Conservation (phyloP, 2,797 vertebrate genomes). For the Neostethus bicornis region DNA sequence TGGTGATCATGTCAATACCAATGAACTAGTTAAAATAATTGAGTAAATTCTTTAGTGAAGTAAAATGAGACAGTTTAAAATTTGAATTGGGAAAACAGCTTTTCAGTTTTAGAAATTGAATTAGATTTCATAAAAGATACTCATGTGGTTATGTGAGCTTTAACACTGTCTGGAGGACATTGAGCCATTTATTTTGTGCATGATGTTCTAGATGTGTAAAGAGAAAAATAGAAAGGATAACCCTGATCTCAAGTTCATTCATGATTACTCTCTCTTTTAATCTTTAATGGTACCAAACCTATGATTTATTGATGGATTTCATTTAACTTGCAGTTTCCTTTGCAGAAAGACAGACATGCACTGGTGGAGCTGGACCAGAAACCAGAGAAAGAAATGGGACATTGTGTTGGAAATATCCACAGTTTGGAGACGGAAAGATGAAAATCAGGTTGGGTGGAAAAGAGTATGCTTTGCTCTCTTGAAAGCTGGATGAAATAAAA, state of each 20-base stretch:
- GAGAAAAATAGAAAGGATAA: not conserved
- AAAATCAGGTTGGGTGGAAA: not conserved
- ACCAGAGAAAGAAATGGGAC: constrained; percentile 8
- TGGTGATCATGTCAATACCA: too few species aligned
- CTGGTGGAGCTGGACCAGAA: constrained; percentile 1
- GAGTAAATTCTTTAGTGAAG: too few species aligned
- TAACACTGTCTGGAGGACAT: not conserved
- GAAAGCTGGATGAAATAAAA: constrained; percentile 8
- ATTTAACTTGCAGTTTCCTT: constrained; percentile 20
- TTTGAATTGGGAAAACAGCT: too few species aligned
- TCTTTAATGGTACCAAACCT: constrained; percentile 26
- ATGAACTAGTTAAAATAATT: too few species aligned
- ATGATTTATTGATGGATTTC: constrained; percentile 34
- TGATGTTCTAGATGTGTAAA: constrained; percentile 1
- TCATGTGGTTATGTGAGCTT: too few species aligned
- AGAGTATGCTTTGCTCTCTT: constrained; percentile 1
- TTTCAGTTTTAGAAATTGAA: too few species aligned
- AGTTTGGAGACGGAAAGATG: constrained; percentile 20
- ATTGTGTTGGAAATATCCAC: not conserved
- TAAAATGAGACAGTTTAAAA: too few species aligned
- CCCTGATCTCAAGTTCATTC: constrained; percentile 13
- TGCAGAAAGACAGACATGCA: constrained; percentile 21
- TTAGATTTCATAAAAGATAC: too few species aligned
- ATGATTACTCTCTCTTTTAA: constrained; percentile 18
- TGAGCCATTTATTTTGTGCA: not conserved